Percentiles rank a stretch among this genome's conserved stretches.
Evolutionary conservation across 2,113 vertebrate species (phyloP).

Genomic region (Burhinus oedicnemus): DNA sequence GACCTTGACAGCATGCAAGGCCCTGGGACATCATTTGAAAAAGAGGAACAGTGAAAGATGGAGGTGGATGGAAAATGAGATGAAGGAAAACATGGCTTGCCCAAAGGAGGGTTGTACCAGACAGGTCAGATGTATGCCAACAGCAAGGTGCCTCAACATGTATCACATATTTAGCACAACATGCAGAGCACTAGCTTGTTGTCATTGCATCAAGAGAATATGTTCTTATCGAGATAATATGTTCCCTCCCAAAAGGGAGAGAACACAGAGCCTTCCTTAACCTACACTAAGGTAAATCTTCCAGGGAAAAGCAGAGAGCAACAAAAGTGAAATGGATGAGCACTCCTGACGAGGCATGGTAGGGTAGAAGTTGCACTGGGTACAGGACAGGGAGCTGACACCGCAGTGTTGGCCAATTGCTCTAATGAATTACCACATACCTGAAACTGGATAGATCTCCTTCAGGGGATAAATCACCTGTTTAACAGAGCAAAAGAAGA

Average conservation of each 20-base stretch:
- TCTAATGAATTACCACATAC: slow-evolving; percentile 67
- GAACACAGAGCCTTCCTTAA: not conserved
- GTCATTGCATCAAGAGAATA: not conserved
- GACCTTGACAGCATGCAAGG: not conserved
- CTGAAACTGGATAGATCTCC: slow-evolving; percentile 91
- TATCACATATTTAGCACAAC: not conserved
- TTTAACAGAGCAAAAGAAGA: slow-evolving; percentile 37
- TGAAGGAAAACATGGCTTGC: not conserved
- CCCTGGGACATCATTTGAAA: not conserved
- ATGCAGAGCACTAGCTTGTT: not conserved
- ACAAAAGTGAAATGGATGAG: not conserved
- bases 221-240: not conserved
- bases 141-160: not conserved
- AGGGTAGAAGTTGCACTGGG: not conserved
- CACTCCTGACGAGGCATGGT: not conserved
- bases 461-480: slow-evolving; percentile 97
- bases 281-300: not conserved
- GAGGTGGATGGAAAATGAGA: not conserved
- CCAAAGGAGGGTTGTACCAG: not conserved
- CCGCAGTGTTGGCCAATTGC: not conserved
- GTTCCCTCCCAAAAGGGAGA: not conserved
- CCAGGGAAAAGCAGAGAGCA: not conserved
- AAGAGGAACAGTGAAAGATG: not conserved
- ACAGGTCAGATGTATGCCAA: not conserved
- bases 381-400: not conserved